phyloP scores from a whole-genome alignment of 2,113 vertebrate species.

The Laticauda laticaudata region DNA sequence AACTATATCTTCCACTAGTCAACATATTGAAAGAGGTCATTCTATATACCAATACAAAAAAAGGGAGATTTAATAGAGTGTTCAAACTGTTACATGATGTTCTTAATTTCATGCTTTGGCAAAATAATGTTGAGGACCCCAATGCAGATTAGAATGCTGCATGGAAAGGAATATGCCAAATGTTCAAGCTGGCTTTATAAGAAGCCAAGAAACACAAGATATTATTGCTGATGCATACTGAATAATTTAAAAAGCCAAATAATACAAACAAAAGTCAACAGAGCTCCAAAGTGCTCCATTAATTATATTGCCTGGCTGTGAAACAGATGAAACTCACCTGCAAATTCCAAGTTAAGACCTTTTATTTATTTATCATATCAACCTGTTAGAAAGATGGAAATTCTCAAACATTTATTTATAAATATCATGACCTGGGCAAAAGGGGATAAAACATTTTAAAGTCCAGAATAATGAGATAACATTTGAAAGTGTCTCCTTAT shows the following conservation, averaged over 20 bases:
- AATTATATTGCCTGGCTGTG: neutral
- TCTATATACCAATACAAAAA: neutral
- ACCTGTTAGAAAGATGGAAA: neutral
- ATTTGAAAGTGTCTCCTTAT: neutral
- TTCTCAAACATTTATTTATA: neutral
- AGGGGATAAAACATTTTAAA: neutral
- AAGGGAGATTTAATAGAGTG: neutral
- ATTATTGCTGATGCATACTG: neutral
- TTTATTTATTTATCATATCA: neutral
- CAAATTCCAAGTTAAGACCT: neutral
- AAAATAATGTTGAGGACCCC: neutral
- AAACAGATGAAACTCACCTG: neutral
- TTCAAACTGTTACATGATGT: neutral
- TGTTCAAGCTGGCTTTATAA: neutral
- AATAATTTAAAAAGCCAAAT: neutral
- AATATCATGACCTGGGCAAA: neutral
- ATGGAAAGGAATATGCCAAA: neutral
- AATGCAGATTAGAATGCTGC: neutral
- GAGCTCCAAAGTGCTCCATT: neutral
- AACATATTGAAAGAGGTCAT: neutral
- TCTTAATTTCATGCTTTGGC: neutral
- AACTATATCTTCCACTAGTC: neutral
- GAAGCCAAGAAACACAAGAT: neutral
- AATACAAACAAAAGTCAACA: neutral
- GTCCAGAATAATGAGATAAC: neutral